Evolutionary conservation across 2,797 vertebrate genomes (phyloP), one percentile per base, ranked within the genome.

Genomic region (Sorex maritimensis): DNA sequence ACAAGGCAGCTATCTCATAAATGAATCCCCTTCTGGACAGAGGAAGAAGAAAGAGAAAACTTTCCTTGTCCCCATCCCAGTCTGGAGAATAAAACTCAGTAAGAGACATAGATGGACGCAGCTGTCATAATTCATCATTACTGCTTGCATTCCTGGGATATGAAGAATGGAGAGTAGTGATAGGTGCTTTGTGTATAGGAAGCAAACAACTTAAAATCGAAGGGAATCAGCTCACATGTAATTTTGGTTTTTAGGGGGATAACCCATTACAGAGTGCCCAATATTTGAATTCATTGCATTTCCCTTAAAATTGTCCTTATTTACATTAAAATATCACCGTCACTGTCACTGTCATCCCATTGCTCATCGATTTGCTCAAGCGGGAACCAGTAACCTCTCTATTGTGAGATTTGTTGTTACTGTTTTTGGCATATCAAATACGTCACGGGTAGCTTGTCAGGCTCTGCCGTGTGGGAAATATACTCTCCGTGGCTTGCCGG

Each of bases 21-120:
- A 26, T 77, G 34, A 82, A n/a, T 14, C 67, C 63, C n/a, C 38
- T 86, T 86, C 65, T 65, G 71, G 52, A 71, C 23, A 46, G 41
- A 82, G 14, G 10, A 78, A 52, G 26, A 81, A 52, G 69, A 71
- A 49, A 63, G 83, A 41, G n/a, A 88, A 89, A 85, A 8, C 34
- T 49, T 79, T 69, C 30, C 67, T 74, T 63, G n/a, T 44, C 71
- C 5, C 5, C 52, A 24, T 44, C 71, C 5, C 5, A 71, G 4
- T 24, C 2, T 71, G 52, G 23, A 34, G 21, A 10, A 55, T 34
- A 58, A 38, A 67, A 67, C 17, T 26, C 14, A 72, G 5, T 28
- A 61, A 83, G 69, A 86, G 55, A 55, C 77, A 72, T 11, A 78
- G n/a, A 46, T 65, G 77, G 55, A 67, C 12, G 26, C 28, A 15